These are phyloP conservation scores for Cephus spinipes DNA, from an alignment of 2,888 invertebrate species.

Conservation along the genomic window DNA sequence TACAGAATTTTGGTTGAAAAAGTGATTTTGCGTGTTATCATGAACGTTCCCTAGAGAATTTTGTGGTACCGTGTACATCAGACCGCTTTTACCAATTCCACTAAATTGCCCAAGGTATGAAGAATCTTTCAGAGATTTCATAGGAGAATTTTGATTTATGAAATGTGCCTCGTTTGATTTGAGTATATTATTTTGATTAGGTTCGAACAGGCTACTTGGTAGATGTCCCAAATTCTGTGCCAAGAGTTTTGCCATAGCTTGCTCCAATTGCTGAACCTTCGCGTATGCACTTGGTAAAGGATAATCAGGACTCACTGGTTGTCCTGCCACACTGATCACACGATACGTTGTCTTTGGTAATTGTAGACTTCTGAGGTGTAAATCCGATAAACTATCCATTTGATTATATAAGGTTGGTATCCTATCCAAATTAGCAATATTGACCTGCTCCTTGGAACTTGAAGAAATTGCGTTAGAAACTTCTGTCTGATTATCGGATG, in stretches of 20 bases:
- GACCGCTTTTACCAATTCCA: constrained; percentile 52
- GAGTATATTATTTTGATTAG: constrained; percentile 22
- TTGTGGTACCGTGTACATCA: constrained; percentile 37
- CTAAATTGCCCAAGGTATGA: constrained; percentile 13
- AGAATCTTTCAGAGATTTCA: background rate
- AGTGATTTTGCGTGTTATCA: background rate
- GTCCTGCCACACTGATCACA: constrained; percentile 51
- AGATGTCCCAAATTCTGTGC: constrained; percentile 43
- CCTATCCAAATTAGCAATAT: constrained; percentile 53
- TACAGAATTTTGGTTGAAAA: background rate
- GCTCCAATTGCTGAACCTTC: constrained; percentile 54
- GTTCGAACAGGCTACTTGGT: constrained; percentile 18
- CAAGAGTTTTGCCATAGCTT: constrained; percentile 54
- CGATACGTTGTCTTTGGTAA: constrained; percentile 48
- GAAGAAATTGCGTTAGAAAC: constrained; percentile 53
- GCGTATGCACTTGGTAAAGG: constrained; percentile 42
- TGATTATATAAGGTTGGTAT: constrained; percentile 46
- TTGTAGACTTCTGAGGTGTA: constrained; percentile 32
- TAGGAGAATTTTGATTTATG: constrained; percentile 26
- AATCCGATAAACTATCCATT: constrained; percentile 40
- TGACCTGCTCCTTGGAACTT: constrained; percentile 51
- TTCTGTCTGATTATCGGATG: constrained; percentile 48
- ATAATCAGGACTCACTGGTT: constrained; percentile 48
- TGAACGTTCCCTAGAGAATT: background rate
- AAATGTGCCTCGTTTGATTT: constrained; percentile 22